phyloP scores from a whole-genome alignment of 2,113 vertebrate species.

The Ptyas mucosa region DNA sequence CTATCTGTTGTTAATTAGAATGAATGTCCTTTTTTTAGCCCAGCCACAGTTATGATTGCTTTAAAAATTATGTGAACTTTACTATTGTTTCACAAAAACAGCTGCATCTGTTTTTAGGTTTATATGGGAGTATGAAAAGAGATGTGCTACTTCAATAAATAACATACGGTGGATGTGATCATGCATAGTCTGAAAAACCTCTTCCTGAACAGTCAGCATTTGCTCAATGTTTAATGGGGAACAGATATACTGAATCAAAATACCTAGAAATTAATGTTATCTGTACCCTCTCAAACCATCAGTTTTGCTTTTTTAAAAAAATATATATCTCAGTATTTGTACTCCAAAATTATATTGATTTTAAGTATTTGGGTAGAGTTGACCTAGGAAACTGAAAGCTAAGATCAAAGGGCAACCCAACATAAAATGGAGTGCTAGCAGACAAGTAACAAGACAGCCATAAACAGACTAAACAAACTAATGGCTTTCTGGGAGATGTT shows the following conservation, averaged over 20 bases:
- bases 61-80: not conserved
- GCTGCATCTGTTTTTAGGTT: not conserved
- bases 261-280: not conserved
- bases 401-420: conserved; percentile 2
- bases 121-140: not conserved
- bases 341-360: not conserved
- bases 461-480: not conserved
- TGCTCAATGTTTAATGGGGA: not conserved
- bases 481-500: not conserved
- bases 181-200: not conserved
- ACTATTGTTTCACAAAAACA: not conserved
- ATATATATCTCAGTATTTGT: not conserved
- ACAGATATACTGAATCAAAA: not conserved
- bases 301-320: no score
- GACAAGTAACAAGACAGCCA: not conserved
- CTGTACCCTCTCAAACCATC: not conserved
- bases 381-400: conserved; percentile 6
- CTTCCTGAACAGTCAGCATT: not conserved
- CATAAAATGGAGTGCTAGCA: not conserved
- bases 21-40: not conserved
- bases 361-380: conserved; percentile 8
- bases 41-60: not conserved
- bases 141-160: not conserved
- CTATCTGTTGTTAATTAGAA: not conserved
- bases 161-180: not conserved